Percentiles rank a stretch among this genome's conserved stretches.
Conservation (phyloP, 2,888 invertebrate genomes). For the Papilio elwesi region DNA sequence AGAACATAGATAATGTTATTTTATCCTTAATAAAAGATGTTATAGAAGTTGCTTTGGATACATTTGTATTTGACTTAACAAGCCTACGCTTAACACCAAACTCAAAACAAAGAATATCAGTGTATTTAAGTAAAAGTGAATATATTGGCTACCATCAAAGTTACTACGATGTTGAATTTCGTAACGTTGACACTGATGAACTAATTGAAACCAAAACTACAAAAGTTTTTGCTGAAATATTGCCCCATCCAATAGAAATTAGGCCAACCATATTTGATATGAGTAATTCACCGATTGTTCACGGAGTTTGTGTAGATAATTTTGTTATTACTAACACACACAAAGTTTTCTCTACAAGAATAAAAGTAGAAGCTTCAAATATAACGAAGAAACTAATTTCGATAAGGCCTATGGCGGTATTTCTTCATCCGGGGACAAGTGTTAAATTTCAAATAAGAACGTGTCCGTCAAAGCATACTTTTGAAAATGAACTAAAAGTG, state of each 20-base stretch:
- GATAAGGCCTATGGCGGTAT: slow-evolving; percentile 60
- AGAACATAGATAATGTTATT: slow-evolving; percentile 48
- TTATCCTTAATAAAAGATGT: slow-evolving; percentile 54
- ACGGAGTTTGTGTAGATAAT: slow-evolving; percentile 62
- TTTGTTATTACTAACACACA: slow-evolving; percentile 63
- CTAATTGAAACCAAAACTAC: slow-evolving; percentile 56
- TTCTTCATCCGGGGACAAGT: slow-evolving; percentile 53
- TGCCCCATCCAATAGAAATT: slow-evolving; percentile 67
- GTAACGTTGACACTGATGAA: slow-evolving; percentile 53
- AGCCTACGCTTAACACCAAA: slow-evolving; percentile 56
- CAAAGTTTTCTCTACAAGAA: slow-evolving; percentile 55
- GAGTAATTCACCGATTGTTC: slow-evolving; percentile 57
- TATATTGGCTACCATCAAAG: slow-evolving; percentile 67
- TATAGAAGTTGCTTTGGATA: slow-evolving; percentile 58
- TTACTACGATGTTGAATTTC: slow-evolving; percentile 63
- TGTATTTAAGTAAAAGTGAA: slow-evolving; percentile 65
- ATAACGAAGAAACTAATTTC: slow-evolving; percentile 66
- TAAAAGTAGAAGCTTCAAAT: slow-evolving; percentile 63
- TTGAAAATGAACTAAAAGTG: slow-evolving; percentile 50
- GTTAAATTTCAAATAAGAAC: slow-evolving; percentile 56
- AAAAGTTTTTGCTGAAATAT: slow-evolving; percentile 64
- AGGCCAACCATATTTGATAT: slow-evolving; percentile 67
- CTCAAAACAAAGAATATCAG: slow-evolving; percentile 52
- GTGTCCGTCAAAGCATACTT: slow-evolving; percentile 55
- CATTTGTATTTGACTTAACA: slow-evolving; percentile 63